Base-by-base conservation (phyloP, 2,888 invertebrate genomes). In the Crepidodera aurea region DNA sequence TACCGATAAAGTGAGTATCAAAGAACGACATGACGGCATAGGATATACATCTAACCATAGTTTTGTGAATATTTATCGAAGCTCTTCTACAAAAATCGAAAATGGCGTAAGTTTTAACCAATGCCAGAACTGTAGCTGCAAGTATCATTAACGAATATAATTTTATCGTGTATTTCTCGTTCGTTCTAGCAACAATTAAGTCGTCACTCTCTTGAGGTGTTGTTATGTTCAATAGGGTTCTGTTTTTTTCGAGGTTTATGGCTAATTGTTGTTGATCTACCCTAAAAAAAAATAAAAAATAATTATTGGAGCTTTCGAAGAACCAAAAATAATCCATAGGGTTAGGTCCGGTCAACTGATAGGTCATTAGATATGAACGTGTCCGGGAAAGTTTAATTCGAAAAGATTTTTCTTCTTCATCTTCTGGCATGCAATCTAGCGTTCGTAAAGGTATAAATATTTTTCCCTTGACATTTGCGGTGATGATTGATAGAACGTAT, bases 11-110 rank as follows among this genome's bases (percentile, higher is more conserved):
- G 66, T 75, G 70, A 1, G 70, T 71, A 50, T 76, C 76, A 48
- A 75, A 76, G 42, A 76, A 76, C 4, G 66, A 50, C 75, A 76
- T 76, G 0, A 71, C 66, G 2, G 73, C 75, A 53, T 70, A 69
- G 0, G 74, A 62, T 6, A 76, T 69, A 22, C 67, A 68, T 1
- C 40, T 39, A 2, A 71, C 67, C 72, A 75, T 75, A 7, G 67
- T 62, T 59, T 73, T 73, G 64, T 76, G 76, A 1, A 75, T 39
- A 15, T 71, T 75, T 4, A 73, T 69, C 0, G 76, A 76, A 93
- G 84, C 84, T 94, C 85, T n/a, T 90, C 89, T 51, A 92, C 93
- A 1, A 90, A 90, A 82, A 93, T 91, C 56, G 91, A 82, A 66
- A 90, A 90, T 0, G 90, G 91, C 39, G 40, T 65, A 71, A 1